phyloP scores from a whole-genome alignment of 2,888 invertebrate species.

The Chymomyza fuscimana region DNA sequence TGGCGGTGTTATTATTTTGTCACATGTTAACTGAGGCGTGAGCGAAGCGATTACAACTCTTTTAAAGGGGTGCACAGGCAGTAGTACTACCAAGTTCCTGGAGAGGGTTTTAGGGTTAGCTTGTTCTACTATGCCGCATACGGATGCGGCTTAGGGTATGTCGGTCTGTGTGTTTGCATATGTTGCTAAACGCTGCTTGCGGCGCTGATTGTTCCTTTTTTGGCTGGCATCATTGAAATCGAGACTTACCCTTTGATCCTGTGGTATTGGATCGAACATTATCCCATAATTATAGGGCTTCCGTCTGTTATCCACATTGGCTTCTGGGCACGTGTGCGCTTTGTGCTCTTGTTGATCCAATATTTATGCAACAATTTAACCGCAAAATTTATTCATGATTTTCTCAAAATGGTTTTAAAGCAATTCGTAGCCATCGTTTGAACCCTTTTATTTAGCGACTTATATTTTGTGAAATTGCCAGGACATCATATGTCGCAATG shows the following conservation, averaged over 20 bases:
- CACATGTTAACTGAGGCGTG: slow-evolving; percentile 73
- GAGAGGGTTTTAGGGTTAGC: too few relatives aligned
- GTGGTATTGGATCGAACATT: slow-evolving; percentile 67
- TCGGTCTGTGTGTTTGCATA: slow-evolving; percentile 52
- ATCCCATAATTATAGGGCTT: slow-evolving; percentile 77
- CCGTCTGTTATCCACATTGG: slow-evolving; percentile 54
- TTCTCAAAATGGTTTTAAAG: slow-evolving; percentile 60
- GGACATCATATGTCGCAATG: slow-evolving; percentile 34
- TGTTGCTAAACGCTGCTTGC: slow-evolving; percentile 52
- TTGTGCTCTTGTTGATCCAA: slow-evolving; percentile 46
- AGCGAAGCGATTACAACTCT: slow-evolving; percentile 65
- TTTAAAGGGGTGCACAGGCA: slow-evolving; percentile 44
- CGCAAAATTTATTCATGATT: slow-evolving; percentile 78
- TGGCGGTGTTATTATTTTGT: slow-evolving; percentile 68
- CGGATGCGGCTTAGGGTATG: background rate
- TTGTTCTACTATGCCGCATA: background rate
- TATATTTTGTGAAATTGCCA: slow-evolving; percentile 30
- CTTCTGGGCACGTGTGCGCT: slow-evolving; percentile 57
- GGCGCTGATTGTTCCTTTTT: slow-evolving; percentile 75
- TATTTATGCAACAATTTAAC: slow-evolving; percentile 77
- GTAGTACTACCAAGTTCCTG: background rate
- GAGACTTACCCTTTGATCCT: slow-evolving; percentile 74
- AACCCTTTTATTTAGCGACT: slow-evolving; percentile 42
- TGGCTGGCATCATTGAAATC: slow-evolving; percentile 42
- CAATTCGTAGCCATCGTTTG: slow-evolving; percentile 40